These are phyloP conservation scores for Henricia sp. DNA, from an alignment of 53 echinoderm and acorn worm species.

Conservation along the genomic window DNA sequence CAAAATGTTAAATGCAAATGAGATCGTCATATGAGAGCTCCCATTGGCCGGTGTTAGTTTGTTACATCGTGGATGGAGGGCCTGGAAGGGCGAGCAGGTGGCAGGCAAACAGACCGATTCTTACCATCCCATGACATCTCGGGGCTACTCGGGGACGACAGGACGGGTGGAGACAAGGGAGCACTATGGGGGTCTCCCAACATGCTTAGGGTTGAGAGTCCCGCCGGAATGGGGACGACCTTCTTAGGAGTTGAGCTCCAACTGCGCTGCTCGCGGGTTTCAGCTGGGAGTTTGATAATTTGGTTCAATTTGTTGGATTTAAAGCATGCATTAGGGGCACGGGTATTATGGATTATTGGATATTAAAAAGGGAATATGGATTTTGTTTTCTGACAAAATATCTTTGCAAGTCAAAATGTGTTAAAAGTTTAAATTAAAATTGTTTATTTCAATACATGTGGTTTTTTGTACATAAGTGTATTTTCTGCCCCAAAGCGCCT, in stretches of 20 bases:
- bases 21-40: neutral
- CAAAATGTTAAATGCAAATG: neutral
- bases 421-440: too few relatives aligned
- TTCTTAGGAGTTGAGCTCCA: constrained; percentile 18
- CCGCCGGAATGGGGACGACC: constrained; percentile 64
- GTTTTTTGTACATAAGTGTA: too few relatives aligned
- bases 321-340: neutral
- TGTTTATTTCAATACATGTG: too few relatives aligned
- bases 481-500: too few relatives aligned
- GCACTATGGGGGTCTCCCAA: constrained; percentile 55
- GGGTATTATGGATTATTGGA: neutral
- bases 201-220: constrained; percentile 58
- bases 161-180: constrained; percentile 68
- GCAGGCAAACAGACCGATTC: neutral
- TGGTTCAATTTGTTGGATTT: neutral
- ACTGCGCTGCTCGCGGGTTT: constrained; percentile 4
- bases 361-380: too few relatives aligned
- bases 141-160: constrained; percentile 86
- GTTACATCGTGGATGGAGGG: neutral
- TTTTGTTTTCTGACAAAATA: too few relatives aligned
- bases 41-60: neutral
- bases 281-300: constrained; percentile 28
- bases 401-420: too few relatives aligned
- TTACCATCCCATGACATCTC: constrained; percentile 99
- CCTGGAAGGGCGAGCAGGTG: too few relatives aligned